Evolutionary conservation across 2,797 vertebrate genomes (phyloP).

Genomic region (Darevskia mixta): DNA sequence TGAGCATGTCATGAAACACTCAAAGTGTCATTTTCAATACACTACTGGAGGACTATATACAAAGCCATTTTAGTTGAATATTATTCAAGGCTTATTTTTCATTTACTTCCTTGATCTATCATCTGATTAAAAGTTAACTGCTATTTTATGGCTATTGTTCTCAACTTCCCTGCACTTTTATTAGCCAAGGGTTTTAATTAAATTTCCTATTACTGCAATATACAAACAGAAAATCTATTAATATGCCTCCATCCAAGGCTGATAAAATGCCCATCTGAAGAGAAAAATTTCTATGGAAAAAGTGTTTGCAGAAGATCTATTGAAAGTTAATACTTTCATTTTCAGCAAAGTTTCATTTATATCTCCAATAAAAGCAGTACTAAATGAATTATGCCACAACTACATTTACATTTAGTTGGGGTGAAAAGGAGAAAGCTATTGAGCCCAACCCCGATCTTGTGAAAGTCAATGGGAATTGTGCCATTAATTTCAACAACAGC

Average conservation of each 20-base stretch:
- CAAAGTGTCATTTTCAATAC: constrained; percentile 14
- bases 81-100: constrained; percentile 38
- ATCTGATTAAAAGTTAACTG: constrained; percentile 46
- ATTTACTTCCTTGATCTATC: constrained; percentile 34
- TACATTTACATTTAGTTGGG: constrained; percentile 11
- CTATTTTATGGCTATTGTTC: constrained; percentile 38
- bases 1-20: not conserved
- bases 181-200: constrained; percentile 55
- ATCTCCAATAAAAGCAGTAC: not conserved
- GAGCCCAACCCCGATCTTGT: not conserved
- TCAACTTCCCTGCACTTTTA: constrained; percentile 41
- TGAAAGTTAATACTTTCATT: constrained; percentile 29
- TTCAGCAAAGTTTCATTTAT: constrained; percentile 22
- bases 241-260: constrained; percentile 37
- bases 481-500: not conserved
- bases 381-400: constrained; percentile 10
- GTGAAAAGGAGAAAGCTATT: constrained; percentile 44
- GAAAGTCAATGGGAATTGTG: constrained; percentile 15
- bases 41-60: constrained; percentile 12
- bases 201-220: constrained; percentile 57
- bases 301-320: constrained; percentile 26
- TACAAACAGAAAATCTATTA: constrained; percentile 54
- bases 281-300: constrained; percentile 39
- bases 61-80: constrained; percentile 25
- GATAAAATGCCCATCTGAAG: constrained; percentile 47